phyloP scores from a whole-genome alignment of 1,140 invertebrate species.

The Lepidostoma basale region DNA sequence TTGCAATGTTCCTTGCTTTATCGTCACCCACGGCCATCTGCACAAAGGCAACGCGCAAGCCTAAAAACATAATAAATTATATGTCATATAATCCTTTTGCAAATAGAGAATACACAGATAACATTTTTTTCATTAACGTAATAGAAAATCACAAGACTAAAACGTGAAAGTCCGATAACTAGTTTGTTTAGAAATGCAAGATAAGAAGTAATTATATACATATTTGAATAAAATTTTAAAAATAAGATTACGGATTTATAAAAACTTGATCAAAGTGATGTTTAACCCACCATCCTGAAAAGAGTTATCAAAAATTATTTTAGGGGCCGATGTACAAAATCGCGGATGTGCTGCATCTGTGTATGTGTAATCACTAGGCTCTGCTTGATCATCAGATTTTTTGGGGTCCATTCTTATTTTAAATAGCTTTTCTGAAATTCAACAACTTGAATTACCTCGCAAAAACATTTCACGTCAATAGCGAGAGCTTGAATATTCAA shows the following conservation, averaged over 20 bases:
- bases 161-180: not conserved
- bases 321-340: not conserved
- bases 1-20: conserved; percentile 77
- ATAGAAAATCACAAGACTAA: not conserved
- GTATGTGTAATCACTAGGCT: not conserved
- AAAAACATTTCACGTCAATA: conserved; percentile 8
- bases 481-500: too few relatives aligned
- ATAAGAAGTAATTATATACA: not conserved
- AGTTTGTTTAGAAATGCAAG: not conserved
- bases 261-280: not conserved
- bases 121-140: not conserved
- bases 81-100: not conserved
- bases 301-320: not conserved
- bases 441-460: conserved; percentile 15
- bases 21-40: conserved; percentile 78
- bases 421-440: not conserved
- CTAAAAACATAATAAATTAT: conserved; percentile 28
- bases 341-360: conserved; percentile 21
- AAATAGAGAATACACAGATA: not conserved
- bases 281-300: conserved; percentile 1
- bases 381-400: not conserved
- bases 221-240: not conserved
- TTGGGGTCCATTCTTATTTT: not conserved
- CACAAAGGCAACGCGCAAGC: conserved; percentile 70
- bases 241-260: not conserved